Base-by-base conservation (phyloP, 2,113 vertebrate genomes). In the Myanophis thanlyinensis region DNA sequence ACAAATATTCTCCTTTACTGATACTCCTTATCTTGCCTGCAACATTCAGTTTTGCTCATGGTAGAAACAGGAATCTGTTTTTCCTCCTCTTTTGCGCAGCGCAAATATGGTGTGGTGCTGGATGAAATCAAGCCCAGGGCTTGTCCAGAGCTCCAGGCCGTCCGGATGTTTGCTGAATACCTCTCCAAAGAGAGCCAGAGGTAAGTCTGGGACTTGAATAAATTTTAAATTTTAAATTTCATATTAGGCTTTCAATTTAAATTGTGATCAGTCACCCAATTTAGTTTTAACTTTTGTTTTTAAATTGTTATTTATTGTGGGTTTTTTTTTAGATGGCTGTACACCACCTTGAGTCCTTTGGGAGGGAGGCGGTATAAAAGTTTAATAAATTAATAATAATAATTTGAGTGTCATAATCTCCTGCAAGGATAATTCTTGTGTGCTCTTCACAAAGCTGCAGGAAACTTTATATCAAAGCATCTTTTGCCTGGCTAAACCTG, bases 151-250 rank as follows among this genome's bases (percentile, higher is more conserved):
- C 98, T 99, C 3, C 99, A 99, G 85, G 99, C 99, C 0, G 98
- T 99, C 30, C 97, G 97, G 94, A 98, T 99, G 98, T 98, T 99
- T 93, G 99, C 99, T 0, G 98, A 99, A 2, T 99, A 99, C 94
- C 96, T 98, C 46, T 98, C 99, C 44, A 98, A 9, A 3, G 98
- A 98, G 94, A 97, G 84, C 85, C 98, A 98, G 90, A 98, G 99
- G 99, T 99, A 23, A 95, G 96, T 0, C 20, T 40, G 22, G 3
- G 15, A 12, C 1, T 53, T 20, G n/a, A n/a, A n/a, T n/a, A n/a
- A n/a, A n/a, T n/a, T n/a, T n/a, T n/a, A n/a, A n/a, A n/a, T n/a
- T n/a, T n/a, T n/a, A n/a, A n/a, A n/a, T n/a, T n/a, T n/a, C n/a
- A n/a, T n/a, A n/a, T n/a, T n/a, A n/a, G n/a, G n/a, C n/a, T n/a